These are phyloP conservation scores for Vannuccia rotundouncinata DNA, from an alignment of 2,888 invertebrate species.

Conservation along the genomic window DNA sequence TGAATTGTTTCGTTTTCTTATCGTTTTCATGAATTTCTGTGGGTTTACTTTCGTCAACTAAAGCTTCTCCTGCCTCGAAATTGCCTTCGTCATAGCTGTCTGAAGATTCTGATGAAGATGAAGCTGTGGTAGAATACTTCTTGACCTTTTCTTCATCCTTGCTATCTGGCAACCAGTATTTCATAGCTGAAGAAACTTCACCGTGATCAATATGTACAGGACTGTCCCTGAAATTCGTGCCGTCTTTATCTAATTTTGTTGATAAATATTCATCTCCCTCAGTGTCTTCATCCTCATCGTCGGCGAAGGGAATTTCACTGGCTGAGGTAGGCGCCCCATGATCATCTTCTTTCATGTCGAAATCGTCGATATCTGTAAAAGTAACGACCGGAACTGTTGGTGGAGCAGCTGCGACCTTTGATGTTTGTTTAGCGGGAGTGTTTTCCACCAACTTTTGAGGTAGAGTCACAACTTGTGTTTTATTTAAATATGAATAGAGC, in stretches of 20 bases:
- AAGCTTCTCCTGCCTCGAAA: not conserved
- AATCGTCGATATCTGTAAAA: not conserved
- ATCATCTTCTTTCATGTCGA: not conserved
- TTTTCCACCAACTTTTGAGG: not conserved
- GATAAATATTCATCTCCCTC: not conserved
- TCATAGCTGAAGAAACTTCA: not conserved
- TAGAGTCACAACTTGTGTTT: not conserved
- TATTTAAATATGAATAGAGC: not conserved
- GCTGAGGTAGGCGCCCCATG: not conserved
- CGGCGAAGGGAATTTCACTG: not conserved
- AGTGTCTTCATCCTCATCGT: not conserved
- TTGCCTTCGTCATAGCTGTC: slow-evolving; percentile 4
- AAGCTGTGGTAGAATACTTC: not conserved
- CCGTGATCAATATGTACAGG: not conserved
- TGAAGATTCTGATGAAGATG: not conserved
- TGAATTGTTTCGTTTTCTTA: not conserved
- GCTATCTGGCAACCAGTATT: not conserved
- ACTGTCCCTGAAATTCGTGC: not conserved
- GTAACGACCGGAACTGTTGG: not conserved
- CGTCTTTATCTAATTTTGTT: not conserved
- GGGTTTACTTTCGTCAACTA: not conserved
- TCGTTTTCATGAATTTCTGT: not conserved
- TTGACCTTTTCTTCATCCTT: not conserved
- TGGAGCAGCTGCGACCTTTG: not conserved
- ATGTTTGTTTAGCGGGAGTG: not conserved